Conservation (phyloP, 2,797 vertebrate genomes). For the Anableps anableps region DNA sequence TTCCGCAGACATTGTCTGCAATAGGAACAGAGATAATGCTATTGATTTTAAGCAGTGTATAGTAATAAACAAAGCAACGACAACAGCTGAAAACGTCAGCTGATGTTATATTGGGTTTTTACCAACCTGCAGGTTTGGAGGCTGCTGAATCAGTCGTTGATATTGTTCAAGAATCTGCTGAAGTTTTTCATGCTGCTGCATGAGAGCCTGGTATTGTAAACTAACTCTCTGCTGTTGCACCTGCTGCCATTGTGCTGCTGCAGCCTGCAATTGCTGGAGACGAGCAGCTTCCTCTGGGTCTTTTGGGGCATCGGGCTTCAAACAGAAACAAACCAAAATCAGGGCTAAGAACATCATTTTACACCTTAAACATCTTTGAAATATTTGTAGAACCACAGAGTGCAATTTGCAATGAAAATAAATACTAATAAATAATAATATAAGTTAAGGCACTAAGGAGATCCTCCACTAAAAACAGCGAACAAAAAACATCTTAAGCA, state of each 20-base stretch:
- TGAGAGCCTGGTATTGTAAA: constrained; percentile 95
- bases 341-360: not conserved
- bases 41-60: constrained; percentile 8
- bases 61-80: not conserved
- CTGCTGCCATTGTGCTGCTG: constrained; percentile 98
- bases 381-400: not conserved
- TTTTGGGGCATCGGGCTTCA: constrained; percentile 72
- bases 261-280: constrained; percentile 92
- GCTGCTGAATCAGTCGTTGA: constrained; percentile 92
- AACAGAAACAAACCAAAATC: constrained; percentile 34
- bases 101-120: not conserved
- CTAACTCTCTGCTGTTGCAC: constrained; percentile 94
- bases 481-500: not conserved
- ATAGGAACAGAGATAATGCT: constrained; percentile 16
- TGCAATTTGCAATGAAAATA: constrained; percentile 5
- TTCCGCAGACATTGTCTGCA: constrained; percentile 90
- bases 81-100: not conserved
- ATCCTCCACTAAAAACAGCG: not conserved
- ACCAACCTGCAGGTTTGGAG: constrained; percentile 88
- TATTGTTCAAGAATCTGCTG: constrained; percentile 94
- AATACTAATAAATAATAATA: constrained; percentile 10
- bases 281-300: constrained; percentile 92
- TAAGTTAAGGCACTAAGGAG: not conserved
- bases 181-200: constrained; percentile 94
- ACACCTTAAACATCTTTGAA: not conserved